Conservation (phyloP, 2,888 invertebrate genomes). For the Harpalus rubripes region DNA sequence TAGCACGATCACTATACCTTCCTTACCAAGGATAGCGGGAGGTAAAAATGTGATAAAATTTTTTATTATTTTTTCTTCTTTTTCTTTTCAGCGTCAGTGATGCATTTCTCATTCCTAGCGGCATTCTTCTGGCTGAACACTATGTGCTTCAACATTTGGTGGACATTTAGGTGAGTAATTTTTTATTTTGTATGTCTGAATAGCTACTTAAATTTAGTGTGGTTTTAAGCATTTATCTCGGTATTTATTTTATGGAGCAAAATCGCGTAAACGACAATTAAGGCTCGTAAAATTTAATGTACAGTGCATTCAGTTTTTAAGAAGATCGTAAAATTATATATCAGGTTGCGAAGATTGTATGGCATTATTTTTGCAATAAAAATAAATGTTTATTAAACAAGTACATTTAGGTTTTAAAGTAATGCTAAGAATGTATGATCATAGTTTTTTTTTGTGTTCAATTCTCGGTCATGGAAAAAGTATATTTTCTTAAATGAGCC, state of each 20-base stretch:
- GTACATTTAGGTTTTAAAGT: no score
- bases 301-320: neutral
- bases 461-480: no score
- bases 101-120: slow-evolving; percentile 93
- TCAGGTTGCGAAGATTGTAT: no score
- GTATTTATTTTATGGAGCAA: neutral
- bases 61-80: slow-evolving; percentile 69
- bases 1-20: no score
- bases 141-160: slow-evolving; percentile 97
- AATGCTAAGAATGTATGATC: no score
- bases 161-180: slow-evolving; percentile 90
- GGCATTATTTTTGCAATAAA: no score
- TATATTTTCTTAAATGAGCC: no score
- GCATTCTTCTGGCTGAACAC: slow-evolving; percentile 96
- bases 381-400: no score
- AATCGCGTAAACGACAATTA: slow-evolving; percentile 9
- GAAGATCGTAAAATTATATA: no score
- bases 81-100: slow-evolving; percentile 86
- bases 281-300: neutral
- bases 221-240: neutral
- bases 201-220: neutral
- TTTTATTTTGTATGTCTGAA: neutral
- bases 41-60: neutral
- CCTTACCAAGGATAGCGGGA: no score
- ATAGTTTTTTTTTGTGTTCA: no score